A percentile compares a stretch with the other conserved stretches of the same genome.
phyloP scores from a whole-genome alignment of 1,140 invertebrate genomes.

The Zaprionus taronus region DNA sequence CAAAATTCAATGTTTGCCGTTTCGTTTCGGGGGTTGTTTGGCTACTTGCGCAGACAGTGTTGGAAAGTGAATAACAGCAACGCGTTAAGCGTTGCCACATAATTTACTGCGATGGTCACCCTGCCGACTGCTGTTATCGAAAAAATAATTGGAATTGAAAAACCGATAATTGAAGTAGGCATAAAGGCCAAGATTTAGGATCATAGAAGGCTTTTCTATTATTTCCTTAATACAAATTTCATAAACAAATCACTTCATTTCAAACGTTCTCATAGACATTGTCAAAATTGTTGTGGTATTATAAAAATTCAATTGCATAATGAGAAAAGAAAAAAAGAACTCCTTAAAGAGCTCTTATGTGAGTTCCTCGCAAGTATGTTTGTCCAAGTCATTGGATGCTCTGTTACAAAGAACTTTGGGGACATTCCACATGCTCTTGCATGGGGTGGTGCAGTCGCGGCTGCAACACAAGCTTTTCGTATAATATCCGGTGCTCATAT shows the following conservation, averaged over 20 bases:
- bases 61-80: background rate
- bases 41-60: background rate
- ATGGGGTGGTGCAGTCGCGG: constrained; percentile 30
- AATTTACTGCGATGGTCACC: constrained; percentile 17
- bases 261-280: background rate
- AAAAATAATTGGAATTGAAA: no score
- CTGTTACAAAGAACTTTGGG: background rate
- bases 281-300: no score
- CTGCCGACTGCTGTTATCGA: background rate
- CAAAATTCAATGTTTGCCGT: constrained; percentile 36
- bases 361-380: no score
- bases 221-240: background rate
- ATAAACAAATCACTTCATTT: background rate
- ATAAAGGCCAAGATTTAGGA: background rate
- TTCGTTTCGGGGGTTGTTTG: constrained; percentile 36
- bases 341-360: no score
- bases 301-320: no score
- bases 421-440: background rate
- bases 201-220: background rate
- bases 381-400: no score
- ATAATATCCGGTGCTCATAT: constrained; percentile 42
- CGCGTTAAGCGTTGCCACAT: constrained; percentile 19
- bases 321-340: no score
- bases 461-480: constrained; percentile 28
- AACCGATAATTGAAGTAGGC: background rate